phyloP scores from a whole-genome alignment of 2,888 invertebrate species.

The Drosophila anceps region DNA sequence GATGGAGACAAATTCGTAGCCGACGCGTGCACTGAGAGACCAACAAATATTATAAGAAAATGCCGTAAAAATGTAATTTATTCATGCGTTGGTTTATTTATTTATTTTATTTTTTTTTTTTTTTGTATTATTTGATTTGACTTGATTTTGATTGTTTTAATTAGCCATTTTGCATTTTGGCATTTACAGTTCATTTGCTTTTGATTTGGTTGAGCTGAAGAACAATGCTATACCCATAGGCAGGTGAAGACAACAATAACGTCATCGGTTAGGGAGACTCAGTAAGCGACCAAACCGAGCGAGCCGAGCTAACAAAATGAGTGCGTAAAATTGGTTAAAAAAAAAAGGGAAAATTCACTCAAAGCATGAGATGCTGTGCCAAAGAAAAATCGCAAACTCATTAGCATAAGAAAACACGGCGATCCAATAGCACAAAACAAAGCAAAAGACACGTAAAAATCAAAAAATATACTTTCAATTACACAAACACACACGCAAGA shows the following conservation, averaged over 20 bases:
- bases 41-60: constrained; percentile 26
- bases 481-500: constrained; percentile 25
- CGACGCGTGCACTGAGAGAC: constrained; percentile 21
- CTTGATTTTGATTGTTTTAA: constrained; percentile 70
- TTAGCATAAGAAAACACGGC: constrained; percentile 72
- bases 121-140: constrained; percentile 58
- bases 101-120: constrained; percentile 27
- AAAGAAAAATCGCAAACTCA: constrained; percentile 62
- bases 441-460: constrained; percentile 40
- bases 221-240: constrained; percentile 30
- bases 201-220: constrained; percentile 18
- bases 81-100: constrained; percentile 22
- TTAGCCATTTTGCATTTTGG: constrained; percentile 48
- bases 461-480: constrained; percentile 52
- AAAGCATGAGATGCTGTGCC: constrained; percentile 54
- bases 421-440: constrained; percentile 39
- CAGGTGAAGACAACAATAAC: constrained; percentile 66
- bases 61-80: constrained; percentile 34
- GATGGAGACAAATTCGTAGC: constrained; percentile 54
- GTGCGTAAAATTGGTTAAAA: constrained; percentile 39
- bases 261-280: constrained; percentile 48
- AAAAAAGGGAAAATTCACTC: constrained; percentile 44
- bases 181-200: constrained; percentile 61
- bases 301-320: constrained; percentile 30
- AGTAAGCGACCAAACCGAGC: too few species aligned